Evolutionary conservation across 2,113 vertebrate genomes (phyloP), one percentile per base, ranked within the genome.

Genomic region (Osmerus eperlanus): DNA sequence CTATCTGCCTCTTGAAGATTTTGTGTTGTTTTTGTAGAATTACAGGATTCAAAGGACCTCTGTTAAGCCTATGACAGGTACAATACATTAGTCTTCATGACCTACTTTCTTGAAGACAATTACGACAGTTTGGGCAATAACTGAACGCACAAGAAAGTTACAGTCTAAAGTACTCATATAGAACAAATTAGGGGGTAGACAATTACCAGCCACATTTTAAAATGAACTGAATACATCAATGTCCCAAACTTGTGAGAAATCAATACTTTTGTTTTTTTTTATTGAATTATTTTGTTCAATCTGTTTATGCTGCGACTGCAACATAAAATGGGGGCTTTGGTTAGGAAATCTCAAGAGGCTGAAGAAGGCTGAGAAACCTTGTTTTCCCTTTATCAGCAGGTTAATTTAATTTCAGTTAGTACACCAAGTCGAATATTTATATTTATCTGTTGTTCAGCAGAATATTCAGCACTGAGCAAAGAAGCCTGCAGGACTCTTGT

Each of bases 281-380:
- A 28, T 68, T 16, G 19, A 0, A 9, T 54, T 52, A 2, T 66
- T 14, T 51, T 65, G 32, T 47, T 47, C 41, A 47, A 11, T n/a
- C 3, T 14, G 0, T 32, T 14, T 1, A 16, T 29, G 60, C 2
- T 53, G 65, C 53, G 51, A 68, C 52, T 28, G 28, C 23, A 55
- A 68, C 18, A 69, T 51, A 73, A 73, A 74, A 74, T 74, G 83
- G 80, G 85, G 78, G 85, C 86, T 90, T 90, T 87, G 87, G 89
- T 90, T 85, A 11, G 41, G 76, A 73, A 77, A 74, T 84, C 79
- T 83, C 77, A 82, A 58, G 68, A 87, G 79, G 77, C 72, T 75
- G 41, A 47, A 7, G 9, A 47, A 87, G 79, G 77, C 72, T 75
- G 41, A 47, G 9, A 47, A 11, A 73, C 58, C 71, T 63, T 25